Evolutionary conservation across 1,140 invertebrate genomes (phyloP).

Genomic region (Nephotettix cincticeps): DNA sequence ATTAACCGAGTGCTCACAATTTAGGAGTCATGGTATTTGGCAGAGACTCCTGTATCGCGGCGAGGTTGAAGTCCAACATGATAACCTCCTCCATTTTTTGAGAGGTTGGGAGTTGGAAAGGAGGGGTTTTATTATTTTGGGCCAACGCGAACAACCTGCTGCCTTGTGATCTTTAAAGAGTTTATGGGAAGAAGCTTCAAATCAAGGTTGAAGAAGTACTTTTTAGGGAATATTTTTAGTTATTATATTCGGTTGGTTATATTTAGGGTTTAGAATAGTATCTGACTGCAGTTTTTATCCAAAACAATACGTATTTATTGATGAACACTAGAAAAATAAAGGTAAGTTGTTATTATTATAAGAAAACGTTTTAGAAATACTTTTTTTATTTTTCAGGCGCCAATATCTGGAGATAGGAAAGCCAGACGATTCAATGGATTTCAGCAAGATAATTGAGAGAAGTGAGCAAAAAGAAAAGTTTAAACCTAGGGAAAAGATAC

Average conservation of each 20-base stretch:
- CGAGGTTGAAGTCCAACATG: no score
- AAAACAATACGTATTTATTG: not conserved
- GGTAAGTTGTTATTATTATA: not conserved
- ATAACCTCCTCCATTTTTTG: no score
- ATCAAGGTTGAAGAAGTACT: not conserved
- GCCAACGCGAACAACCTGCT: no score
- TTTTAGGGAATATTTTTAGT: not conserved
- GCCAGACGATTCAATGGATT: conserved; percentile 34
- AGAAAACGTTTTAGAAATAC: conserved; percentile 24
- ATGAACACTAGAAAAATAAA: not conserved
- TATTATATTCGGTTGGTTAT: not conserved
- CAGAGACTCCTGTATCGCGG: no score
- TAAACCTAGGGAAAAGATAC: not conserved
- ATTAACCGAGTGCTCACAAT: no score
- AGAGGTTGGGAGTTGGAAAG: no score
- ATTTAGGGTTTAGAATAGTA: not conserved
- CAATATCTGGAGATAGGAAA: conserved; percentile 51
- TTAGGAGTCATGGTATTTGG: no score
- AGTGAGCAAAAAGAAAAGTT: conserved; percentile 26
- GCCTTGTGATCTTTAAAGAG: no score
- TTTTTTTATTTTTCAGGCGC: conserved; percentile 40
- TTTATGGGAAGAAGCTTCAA: no score
- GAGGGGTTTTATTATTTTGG: no score
- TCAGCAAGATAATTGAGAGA: conserved; percentile 41
- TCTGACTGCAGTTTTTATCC: not conserved